Percentiles rank a stretch among this genome's conserved stretches.
These are phyloP conservation scores for Xyliphius kryptos DNA, from an alignment of 2,113 vertebrate species.

Conservation along the genomic window DNA sequence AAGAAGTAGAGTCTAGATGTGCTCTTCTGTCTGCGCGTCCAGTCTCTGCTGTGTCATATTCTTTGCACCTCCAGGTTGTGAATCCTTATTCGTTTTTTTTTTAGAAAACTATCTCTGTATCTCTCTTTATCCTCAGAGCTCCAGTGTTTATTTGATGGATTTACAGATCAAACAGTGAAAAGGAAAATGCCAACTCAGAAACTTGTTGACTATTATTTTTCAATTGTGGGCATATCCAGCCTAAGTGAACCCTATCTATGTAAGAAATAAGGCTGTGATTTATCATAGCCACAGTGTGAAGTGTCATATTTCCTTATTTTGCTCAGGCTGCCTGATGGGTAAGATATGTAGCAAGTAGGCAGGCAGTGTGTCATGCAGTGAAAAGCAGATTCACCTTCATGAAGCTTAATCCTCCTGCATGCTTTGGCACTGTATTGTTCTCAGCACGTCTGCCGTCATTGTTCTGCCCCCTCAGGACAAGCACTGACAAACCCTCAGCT, in stretches of 20 bases:
- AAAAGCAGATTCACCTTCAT: conserved; percentile 59
- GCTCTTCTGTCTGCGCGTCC: no score
- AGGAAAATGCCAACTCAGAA: no score
- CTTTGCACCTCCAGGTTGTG: no score
- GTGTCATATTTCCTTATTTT: conserved; percentile 62
- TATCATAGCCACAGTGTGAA: conserved; percentile 53
- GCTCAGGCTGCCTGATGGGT: conserved; percentile 48
- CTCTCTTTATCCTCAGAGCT: no score
- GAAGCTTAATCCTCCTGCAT: conserved; percentile 42
- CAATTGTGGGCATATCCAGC: conserved; percentile 49
- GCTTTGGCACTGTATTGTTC: conserved; percentile 10
- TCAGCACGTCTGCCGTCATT: conserved; percentile 14
- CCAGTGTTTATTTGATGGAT: no score
- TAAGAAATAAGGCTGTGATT: conserved; percentile 55
- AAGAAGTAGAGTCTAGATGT: no score
- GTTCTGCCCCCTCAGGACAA: conserved; percentile 19
- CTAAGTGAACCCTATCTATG: conserved; percentile 40
- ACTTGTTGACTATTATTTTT: conserved; percentile 46
- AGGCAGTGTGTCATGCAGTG: conserved; percentile 49
- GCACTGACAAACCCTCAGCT: conserved; percentile 14
- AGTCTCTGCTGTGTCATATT: no score
- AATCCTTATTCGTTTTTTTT: no score
- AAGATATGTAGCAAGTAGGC: conserved; percentile 45
- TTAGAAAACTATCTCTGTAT: no score
- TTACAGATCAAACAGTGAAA: no score